Conservation (phyloP, 2,888 invertebrate genomes). For the Cryptophagus acutangulus region DNA sequence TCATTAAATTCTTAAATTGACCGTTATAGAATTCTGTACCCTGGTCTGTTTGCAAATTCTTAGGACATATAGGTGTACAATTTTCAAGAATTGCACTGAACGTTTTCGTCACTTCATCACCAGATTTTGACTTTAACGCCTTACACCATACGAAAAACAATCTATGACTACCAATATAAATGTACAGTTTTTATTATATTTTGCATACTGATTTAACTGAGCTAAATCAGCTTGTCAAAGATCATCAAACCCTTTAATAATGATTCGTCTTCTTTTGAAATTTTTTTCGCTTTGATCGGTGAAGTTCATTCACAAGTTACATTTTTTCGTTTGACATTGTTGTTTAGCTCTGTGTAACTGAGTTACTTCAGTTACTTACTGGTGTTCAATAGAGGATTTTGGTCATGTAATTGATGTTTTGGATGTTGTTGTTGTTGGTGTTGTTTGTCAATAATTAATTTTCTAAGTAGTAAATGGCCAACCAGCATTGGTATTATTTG, state of each 20-base stretch:
- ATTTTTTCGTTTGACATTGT: conserved; percentile 4
- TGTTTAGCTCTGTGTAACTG: no score
- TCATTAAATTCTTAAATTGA: conserved; percentile 24
- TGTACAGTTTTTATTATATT: conserved; percentile 31
- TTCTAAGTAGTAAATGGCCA: no score
- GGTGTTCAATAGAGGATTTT: no score
- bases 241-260: conserved; percentile 40
- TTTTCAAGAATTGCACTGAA: conserved; percentile 9
- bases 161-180: conserved; percentile 37
- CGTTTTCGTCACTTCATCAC: conserved; percentile 22
- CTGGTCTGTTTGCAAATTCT: conserved; percentile 24
- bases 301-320: conserved; percentile 32
- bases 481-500: no score
- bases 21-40: conserved; percentile 32
- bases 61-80: conserved; percentile 13
- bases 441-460: not conserved
- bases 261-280: conserved; percentile 35
- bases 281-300: conserved; percentile 40
- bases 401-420: no score
- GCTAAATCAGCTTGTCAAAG: conserved; percentile 25
- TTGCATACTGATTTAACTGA: conserved; percentile 33
- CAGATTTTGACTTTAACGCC: conserved; percentile 34
- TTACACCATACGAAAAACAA: conserved; percentile 37
- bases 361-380: no score
- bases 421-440: not conserved